These are phyloP conservation scores for Ceratina australensis DNA, from an alignment of 1,140 invertebrate genomes.

Conservation along the genomic window DNA sequence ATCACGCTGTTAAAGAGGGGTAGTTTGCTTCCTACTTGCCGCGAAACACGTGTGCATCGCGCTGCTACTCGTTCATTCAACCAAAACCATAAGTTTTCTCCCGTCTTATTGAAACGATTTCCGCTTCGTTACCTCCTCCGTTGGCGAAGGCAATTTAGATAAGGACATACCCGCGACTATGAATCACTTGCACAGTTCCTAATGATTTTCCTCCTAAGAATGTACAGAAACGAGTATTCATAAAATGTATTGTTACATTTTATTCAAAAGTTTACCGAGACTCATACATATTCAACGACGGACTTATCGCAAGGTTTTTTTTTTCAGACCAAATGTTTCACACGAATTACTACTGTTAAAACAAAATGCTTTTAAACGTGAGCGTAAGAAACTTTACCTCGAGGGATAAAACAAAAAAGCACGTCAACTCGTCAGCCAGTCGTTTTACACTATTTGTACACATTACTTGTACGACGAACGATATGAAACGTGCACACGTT, in stretches of 20 bases:
- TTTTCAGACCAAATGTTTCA: too few relatives aligned
- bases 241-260: too few relatives aligned
- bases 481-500: slow-evolving; percentile 25
- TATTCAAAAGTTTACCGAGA: too few relatives aligned
- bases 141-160: background rate
- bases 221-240: background rate
- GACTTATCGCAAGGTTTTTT: too few relatives aligned
- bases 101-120: slow-evolving; percentile 1
- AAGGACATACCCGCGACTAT: background rate
- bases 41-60: slow-evolving; percentile 12
- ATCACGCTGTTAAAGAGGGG: background rate
- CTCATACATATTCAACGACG: too few relatives aligned
- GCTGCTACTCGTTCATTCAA: background rate
- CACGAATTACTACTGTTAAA: too few relatives aligned
- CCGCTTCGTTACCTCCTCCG: background rate
- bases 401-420: background rate
- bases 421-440: background rate
- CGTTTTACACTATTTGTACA: slow-evolving; percentile 14
- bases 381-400: background rate
- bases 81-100: background rate
- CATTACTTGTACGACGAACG: background rate
- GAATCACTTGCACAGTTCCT: background rate
- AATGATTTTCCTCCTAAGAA: background rate
- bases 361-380: background rate
- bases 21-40: background rate